A percentile compares a stretch with the other conserved stretches of the same genome.
These are phyloP conservation scores for Epicauta chinensis DNA, from an alignment of 1,140 invertebrate genomes.

Conservation along the genomic window DNA sequence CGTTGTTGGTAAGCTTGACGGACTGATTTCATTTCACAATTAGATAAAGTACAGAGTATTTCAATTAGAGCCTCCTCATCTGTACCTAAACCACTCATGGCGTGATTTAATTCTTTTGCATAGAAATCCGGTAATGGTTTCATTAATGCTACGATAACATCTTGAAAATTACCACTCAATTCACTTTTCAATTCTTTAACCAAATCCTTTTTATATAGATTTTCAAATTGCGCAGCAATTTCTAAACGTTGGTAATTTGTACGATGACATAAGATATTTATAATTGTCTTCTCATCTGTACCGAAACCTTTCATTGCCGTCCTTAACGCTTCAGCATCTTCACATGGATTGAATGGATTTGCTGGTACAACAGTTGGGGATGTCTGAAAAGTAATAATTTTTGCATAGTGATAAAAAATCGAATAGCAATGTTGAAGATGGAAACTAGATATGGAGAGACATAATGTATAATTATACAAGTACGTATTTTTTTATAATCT, in stretches of 20 bases:
- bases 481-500: too few relatives aligned
- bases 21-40: slow-evolving; percentile 77
- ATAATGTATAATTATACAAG: too few relatives aligned
- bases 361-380: slow-evolving; percentile 59
- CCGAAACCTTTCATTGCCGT: slow-evolving; percentile 81
- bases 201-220: slow-evolving; percentile 82
- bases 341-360: slow-evolving; percentile 61
- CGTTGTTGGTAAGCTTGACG: slow-evolving; percentile 73
- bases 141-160: slow-evolving; percentile 81
- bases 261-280: slow-evolving; percentile 62
- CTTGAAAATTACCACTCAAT: slow-evolving; percentile 84
- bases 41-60: slow-evolving; percentile 81
- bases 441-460: too few relatives aligned
- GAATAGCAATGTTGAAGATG: too few relatives aligned
- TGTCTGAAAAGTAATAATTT: slow-evolving; percentile 44
- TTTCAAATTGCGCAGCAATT: slow-evolving; percentile 72
- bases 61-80: slow-evolving; percentile 86
- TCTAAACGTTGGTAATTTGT: slow-evolving; percentile 66
- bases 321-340: slow-evolving; percentile 67
- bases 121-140: slow-evolving; percentile 81
- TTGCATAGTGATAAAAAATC: too few relatives aligned
- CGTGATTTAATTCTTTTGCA: slow-evolving; percentile 78
- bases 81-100: slow-evolving; percentile 76
- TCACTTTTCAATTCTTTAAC: slow-evolving; percentile 87
- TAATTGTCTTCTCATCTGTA: slow-evolving; percentile 77